phyloP scores from a whole-genome alignment of 2,888 invertebrate species.

The Chydorus sphaericus region DNA sequence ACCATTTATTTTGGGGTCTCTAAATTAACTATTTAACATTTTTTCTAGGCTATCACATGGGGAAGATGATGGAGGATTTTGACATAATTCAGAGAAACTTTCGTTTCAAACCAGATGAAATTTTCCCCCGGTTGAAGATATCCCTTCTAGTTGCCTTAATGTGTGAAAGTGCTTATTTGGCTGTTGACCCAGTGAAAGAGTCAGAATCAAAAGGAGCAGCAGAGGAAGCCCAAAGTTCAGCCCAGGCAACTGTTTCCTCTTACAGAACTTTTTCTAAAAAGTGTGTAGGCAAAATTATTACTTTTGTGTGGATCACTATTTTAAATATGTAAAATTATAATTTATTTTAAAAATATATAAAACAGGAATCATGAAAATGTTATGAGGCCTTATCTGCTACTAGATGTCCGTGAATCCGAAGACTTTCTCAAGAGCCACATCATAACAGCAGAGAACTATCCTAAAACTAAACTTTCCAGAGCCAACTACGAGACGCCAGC shows the following conservation, averaged over 20 bases:
- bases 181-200: neutral
- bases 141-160: conserved; percentile 13
- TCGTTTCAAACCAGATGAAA: conserved; percentile 9
- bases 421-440: conserved; percentile 29
- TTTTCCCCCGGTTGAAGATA: conserved; percentile 13
- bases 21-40: too few species aligned
- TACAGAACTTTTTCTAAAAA: neutral
- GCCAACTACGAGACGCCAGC: conserved; percentile 32
- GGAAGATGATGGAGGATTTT: conserved; percentile 12
- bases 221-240: neutral
- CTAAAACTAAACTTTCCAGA: conserved; percentile 29
- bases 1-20: too few species aligned
- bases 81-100: conserved; percentile 7
- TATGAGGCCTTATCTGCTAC: conserved; percentile 29
- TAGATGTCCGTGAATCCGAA: conserved; percentile 31
- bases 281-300: too few species aligned
- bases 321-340: too few species aligned
- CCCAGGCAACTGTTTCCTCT: conserved; percentile 1
- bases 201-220: neutral
- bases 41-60: conserved; percentile 8
- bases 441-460: conserved; percentile 31
- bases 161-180: conserved; percentile 7
- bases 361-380: neutral
- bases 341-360: neutral
- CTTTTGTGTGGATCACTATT: too few species aligned